Conservation (phyloP, 2,113 vertebrate genomes). For the Morone saxatilis region DNA sequence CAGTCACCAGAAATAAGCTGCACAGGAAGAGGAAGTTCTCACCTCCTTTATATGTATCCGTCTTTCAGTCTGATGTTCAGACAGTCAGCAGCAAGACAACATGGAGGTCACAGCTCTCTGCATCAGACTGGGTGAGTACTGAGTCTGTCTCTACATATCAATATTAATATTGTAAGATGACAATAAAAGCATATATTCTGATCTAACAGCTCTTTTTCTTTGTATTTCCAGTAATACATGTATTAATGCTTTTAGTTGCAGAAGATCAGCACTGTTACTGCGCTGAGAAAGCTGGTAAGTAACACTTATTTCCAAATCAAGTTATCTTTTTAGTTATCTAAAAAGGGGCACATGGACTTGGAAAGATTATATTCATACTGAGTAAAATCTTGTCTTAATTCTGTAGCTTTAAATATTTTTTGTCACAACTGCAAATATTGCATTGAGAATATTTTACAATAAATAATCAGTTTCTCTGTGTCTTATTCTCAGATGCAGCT, state of each 20-base stretch:
- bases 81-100: neutral
- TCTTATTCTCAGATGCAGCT: neutral
- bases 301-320: no score
- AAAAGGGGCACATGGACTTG: no score
- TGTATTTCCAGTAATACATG: neutral
- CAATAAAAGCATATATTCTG: no score
- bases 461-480: neutral
- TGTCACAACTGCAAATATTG: no score
- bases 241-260: neutral
- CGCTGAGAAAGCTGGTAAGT: neutral
- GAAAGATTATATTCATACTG: no score
- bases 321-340: no score
- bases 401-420: no score
- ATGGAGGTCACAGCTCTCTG: slow-evolving; percentile 3
- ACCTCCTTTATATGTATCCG: neutral
- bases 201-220: no score
- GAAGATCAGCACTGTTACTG: neutral
- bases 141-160: neutral
- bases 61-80: neutral
- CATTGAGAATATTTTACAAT: no score
- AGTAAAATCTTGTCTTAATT: no score
- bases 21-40: neutral
- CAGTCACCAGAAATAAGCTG: neutral
- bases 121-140: neutral
- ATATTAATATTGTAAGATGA: neutral